Percentiles rank a stretch among this genome's conserved stretches.
phyloP scores from a whole-genome alignment of 2,888 invertebrate genomes.

The Drosophila demipolita region DNA sequence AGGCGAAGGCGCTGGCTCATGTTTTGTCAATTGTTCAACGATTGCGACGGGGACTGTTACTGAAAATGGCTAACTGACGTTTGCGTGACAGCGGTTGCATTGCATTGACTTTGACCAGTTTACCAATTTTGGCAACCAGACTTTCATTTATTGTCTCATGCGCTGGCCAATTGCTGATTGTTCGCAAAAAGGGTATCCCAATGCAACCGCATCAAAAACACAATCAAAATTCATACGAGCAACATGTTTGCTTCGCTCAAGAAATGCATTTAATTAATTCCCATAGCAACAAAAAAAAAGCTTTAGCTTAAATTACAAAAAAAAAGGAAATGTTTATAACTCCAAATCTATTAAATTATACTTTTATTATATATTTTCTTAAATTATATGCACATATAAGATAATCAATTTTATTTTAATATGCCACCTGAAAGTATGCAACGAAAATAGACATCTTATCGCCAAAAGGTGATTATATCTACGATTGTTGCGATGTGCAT shows the following conservation, averaged over 20 bases:
- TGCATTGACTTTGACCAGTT: conserved; percentile 72
- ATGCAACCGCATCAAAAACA: conserved; percentile 2
- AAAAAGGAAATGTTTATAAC: not conserved
- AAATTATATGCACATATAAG: too few species aligned
- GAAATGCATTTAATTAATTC: not conserved
- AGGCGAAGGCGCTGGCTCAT: conserved; percentile 46
- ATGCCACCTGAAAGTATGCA: conserved; percentile 9
- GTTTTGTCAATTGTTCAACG: conserved; percentile 64
- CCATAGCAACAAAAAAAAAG: not conserved
- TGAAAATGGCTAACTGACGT: conserved; percentile 58
- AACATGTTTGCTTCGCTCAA: not conserved
- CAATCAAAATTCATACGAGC: conserved; percentile 3
- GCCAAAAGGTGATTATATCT: not conserved
- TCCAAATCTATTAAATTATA: not conserved
- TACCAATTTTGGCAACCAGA: conserved; percentile 82
- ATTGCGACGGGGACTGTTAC: conserved; percentile 14
- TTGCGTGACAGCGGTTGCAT: conserved; percentile 72
- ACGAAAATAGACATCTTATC: accelerated
- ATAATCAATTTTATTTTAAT: not conserved
- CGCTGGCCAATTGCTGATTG: conserved; percentile 23
- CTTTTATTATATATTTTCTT: not conserved
- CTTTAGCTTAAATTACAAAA: not conserved
- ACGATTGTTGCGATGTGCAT: not conserved
- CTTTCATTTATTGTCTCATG: conserved; percentile 81
- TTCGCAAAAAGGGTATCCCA: conserved; percentile 50